Conservation (phyloP, 2,888 invertebrate genomes). For the Chrysolina oricalcia region DNA sequence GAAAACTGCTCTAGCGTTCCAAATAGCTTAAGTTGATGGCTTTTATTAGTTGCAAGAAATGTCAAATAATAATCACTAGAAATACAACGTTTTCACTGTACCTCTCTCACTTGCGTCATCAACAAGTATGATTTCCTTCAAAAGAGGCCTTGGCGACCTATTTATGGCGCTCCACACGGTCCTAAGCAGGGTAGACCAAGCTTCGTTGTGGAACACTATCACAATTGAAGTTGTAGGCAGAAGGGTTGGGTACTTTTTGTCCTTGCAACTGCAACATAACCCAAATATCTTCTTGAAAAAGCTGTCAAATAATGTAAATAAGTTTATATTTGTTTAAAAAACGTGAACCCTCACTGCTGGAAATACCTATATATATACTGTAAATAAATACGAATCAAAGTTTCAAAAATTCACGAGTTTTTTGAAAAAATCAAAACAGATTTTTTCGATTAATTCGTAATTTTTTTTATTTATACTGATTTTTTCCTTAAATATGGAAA, state of each 20-base stretch:
- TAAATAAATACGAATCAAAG: neutral
- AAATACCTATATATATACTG: neutral
- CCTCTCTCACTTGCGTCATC: conserved; percentile 98
- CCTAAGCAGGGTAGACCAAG: conserved; percentile 96
- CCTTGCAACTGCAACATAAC: conserved; percentile 79
- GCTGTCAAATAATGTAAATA: conserved; percentile 5
- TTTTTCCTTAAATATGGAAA: too few relatives aligned
- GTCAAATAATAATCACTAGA: too few relatives aligned
- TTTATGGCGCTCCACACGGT: conserved; percentile 98
- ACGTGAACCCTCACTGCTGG: neutral
- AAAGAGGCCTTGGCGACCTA: conserved; percentile 88
- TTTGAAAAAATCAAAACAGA: too few relatives aligned
- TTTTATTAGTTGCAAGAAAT: too few relatives aligned
- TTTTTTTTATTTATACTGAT: too few relatives aligned
- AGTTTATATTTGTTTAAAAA: neutral
- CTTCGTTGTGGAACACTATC: conserved; percentile 99
- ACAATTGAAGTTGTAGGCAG: conserved; percentile 96
- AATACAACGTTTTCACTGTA: conserved; percentile 62
- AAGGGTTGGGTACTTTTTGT: conserved; percentile 83
- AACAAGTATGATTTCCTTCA: conserved; percentile 96
- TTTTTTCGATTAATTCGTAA: too few relatives aligned
- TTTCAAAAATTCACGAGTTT: neutral
- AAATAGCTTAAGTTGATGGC: too few relatives aligned
- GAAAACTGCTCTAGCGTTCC: too few relatives aligned
- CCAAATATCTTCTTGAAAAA: conserved; percentile 30